These are phyloP conservation scores for Bos taurus DNA, from an alignment of 2,113 vertebrate genomes.

Conservation along the genomic window ARS-UCD2.0 NC_037342.1:33317001-33317500, in stretches of 20 bases:
- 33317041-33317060: not conserved
- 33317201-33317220: not conserved
- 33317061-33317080: not conserved
- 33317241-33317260: not conserved
- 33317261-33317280: not conserved
- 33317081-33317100: not conserved
- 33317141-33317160: not conserved
- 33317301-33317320: not conserved
- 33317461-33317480: not conserved
- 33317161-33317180: not conserved
- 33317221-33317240: not conserved
- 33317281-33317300: not conserved
- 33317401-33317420: accelerated
- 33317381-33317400: not conserved
- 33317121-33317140: not conserved
- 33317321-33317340: not conserved
- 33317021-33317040: not conserved
- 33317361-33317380: not conserved
- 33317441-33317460: too few relatives aligned
- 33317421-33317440: accelerated
- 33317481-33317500: not conserved
- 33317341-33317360: not conserved
- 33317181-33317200: not conserved
- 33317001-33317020: not conserved
- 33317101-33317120: not conserved